These are phyloP conservation scores for Hydroisotoma schaefferi DNA, from an alignment of 2,888 invertebrate species.

Conservation along the genomic window DNA sequence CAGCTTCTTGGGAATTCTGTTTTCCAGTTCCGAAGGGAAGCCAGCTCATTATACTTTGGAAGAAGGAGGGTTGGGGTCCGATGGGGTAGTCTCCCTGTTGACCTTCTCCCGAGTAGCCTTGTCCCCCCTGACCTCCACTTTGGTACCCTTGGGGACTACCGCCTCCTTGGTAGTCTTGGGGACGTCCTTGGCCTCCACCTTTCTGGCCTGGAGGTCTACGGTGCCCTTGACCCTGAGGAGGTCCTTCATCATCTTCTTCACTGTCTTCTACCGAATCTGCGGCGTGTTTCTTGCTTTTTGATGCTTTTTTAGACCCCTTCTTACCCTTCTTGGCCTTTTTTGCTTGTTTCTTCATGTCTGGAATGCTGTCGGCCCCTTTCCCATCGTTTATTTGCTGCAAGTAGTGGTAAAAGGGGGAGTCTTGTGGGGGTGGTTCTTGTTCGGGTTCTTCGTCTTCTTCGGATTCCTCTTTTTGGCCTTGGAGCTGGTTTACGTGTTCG, in stretches of 20 bases:
- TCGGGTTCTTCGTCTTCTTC: not conserved
- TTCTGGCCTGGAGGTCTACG: too few species aligned
- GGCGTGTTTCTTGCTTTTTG: not conserved
- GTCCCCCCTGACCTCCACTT: not conserved
- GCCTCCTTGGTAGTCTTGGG: not conserved
- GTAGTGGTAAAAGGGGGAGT: not conserved
- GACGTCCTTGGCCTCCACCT: not conserved
- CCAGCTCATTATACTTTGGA: conserved; percentile 31
- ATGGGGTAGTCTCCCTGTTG: conserved; percentile 1
- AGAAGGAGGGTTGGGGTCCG: conserved; percentile 19
- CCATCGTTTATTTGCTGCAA: conserved; percentile 1
- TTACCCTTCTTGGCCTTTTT: not conserved
- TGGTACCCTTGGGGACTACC: conserved; percentile 11
- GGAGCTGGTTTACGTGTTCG: not conserved
- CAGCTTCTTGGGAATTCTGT: not conserved
- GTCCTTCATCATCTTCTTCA: conserved; percentile 6
- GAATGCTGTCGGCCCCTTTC: conserved; percentile 2
- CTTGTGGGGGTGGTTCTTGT: conserved; percentile 6
- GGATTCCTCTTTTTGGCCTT: not conserved
- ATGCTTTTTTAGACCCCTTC: not conserved
- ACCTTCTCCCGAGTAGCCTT: not conserved
- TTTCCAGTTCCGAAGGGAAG: conserved; percentile 22
- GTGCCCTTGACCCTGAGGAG: conserved; percentile 3
- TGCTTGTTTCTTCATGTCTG: too few species aligned
- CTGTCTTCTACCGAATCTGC: not conserved